Evolutionary conservation across 2,888 invertebrate genomes (phyloP).

Genomic region (Leucania comma): DNA sequence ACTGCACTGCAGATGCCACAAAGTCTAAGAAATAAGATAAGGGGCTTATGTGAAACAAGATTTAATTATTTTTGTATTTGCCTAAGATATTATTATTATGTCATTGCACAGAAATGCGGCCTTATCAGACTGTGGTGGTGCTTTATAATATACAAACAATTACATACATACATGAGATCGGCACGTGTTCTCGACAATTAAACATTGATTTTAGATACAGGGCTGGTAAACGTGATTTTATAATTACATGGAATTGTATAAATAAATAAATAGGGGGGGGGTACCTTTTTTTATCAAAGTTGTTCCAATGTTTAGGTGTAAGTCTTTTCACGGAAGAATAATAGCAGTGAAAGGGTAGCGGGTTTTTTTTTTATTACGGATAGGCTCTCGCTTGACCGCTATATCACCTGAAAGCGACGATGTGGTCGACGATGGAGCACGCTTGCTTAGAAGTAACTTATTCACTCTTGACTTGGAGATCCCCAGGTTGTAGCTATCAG

Average conservation of each 20-base stretch:
- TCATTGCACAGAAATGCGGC: constrained; percentile 35
- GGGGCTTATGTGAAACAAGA: constrained; percentile 8
- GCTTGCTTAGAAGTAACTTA: no score
- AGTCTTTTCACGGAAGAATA: constrained; percentile 1
- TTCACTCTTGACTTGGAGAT: no score
- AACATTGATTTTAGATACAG: constrained; percentile 37
- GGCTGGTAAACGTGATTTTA: constrained; percentile 16
- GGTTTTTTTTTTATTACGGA: no score
- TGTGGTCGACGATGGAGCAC: no score
- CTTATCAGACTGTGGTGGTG: constrained; percentile 36
- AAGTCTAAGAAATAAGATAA: constrained; percentile 52
- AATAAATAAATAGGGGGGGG: constrained; percentile 22
- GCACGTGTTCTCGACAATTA: constrained; percentile 35
- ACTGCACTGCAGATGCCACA: constrained; percentile 56
- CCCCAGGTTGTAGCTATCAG: no score
- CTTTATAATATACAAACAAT: constrained; percentile 23
- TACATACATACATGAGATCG: constrained; percentile 31
- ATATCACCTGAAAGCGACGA: no score
- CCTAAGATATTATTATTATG: constrained; percentile 38
- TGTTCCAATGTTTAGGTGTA: neutral
- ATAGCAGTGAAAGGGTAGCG: neutral
- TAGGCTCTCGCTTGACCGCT: no score
- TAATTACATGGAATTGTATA: constrained; percentile 22
- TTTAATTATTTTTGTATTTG: constrained; percentile 31
- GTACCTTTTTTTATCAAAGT: neutral